Evolutionary conservation across 2,888 invertebrate genomes (phyloP).

Genomic region (Hofmannophila pseudospretella): DNA sequence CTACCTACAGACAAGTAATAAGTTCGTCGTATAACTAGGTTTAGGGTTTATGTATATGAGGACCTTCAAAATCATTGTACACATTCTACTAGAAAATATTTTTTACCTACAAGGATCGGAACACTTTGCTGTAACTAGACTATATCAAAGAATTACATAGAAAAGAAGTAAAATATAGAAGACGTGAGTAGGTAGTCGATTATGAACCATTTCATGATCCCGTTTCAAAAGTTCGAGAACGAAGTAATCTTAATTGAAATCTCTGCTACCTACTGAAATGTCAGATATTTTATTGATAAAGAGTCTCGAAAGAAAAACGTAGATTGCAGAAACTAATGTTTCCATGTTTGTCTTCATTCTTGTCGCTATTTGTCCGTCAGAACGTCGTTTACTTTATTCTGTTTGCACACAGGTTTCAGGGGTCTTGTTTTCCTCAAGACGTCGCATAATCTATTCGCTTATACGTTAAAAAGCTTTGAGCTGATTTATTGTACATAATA

Average conservation of each 20-base stretch:
- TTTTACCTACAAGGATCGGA: too few relatives aligned
- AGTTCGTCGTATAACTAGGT: constrained; percentile 5
- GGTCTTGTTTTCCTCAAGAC: constrained; percentile 26
- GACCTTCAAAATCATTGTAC: too few relatives aligned
- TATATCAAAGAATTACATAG: too few relatives aligned
- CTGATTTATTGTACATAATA: constrained; percentile 31
- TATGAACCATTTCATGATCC: neutral
- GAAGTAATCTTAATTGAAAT: constrained; percentile 8
- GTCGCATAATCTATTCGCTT: constrained; percentile 26
- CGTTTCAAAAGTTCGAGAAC: neutral
- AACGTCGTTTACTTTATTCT: constrained; percentile 16
- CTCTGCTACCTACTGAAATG: neutral
- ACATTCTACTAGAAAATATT: too few relatives aligned
- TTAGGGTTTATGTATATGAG: neutral
- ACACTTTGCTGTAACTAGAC: too few relatives aligned
- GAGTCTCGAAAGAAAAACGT: constrained; percentile 5
- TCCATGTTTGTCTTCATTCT: constrained; percentile 13
- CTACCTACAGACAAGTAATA: constrained; percentile 1
- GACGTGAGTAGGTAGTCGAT: too few relatives aligned
- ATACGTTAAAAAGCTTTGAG: constrained; percentile 8
- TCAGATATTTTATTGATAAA: constrained; percentile 6
- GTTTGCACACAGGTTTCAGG: constrained; percentile 16
- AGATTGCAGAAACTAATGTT: constrained; percentile 11
- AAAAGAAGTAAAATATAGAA: neutral
- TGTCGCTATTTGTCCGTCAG: constrained; percentile 16